Base-by-base conservation (phyloP, 2,888 invertebrate genomes). In the Himalopsyche tibetana region DNA sequence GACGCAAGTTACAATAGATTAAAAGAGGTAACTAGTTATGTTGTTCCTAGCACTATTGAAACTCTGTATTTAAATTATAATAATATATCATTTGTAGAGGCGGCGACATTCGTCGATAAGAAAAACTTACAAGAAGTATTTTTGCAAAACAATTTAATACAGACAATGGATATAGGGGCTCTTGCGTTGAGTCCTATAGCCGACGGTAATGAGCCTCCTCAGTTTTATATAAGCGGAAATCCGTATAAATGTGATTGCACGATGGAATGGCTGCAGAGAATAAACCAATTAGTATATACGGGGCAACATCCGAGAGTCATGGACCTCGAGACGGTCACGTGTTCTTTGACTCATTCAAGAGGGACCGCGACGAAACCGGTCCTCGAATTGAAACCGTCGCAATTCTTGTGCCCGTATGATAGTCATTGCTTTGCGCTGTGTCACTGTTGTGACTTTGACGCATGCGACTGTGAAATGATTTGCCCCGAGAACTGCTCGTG, bases 381-480 rank as follows among this genome's bases (percentile, higher is more conserved):
- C 89, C 93, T 95, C 90, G 95, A 95, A 90, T 93, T 96, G 90
- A 95, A 94, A 90, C 94, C 96, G 87, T 95, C 96, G 89, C 96
- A 97, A 91, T 97, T 97, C 92, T 94, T 97, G 89, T 97, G 97
- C 91, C 95, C 95, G 38, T 97, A 97, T 91, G 95, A 95, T 90
- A 95, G 95, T 85, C 96, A 97, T 92, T 97, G 97, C 92, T 97
- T 97, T 90, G 95, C 96, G n/a, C 92, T 96, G 28, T 97, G 98
- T 91, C 96, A 97, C 91, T 98, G 97, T 92, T 98, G 97, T 92
- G 97, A 97, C 90, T 97, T 96, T 91, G 96, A 96, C 90, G 96
- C 96, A 83, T 98, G 97, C 92, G 97, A 98, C 92, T 98, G 97
- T 93, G 96, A 97, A 93, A 97, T 97, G 96, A 96, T 96, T 89